phyloP scores from a whole-genome alignment of 1,140 invertebrate genomes.

The Hylyphantes graminicola region DNA sequence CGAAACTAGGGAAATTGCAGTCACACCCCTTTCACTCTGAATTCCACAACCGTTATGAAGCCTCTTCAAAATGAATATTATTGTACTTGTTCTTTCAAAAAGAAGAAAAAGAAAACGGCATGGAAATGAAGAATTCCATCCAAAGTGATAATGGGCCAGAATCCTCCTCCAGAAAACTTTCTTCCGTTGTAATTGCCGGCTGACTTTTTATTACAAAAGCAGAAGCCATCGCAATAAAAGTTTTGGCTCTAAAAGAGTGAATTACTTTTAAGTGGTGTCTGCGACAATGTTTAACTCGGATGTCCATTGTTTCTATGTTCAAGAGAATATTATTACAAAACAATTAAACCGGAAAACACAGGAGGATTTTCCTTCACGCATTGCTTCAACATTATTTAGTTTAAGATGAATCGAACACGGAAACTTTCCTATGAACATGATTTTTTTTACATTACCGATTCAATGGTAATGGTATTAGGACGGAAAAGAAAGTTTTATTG shows the following conservation, averaged over 20 bases:
- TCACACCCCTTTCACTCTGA: conserved; percentile 22
- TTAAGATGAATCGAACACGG: too few relatives aligned
- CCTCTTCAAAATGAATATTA: conserved; percentile 38
- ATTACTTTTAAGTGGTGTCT: conserved; percentile 34
- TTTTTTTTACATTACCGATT: too few relatives aligned
- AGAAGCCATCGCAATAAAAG: not conserved
- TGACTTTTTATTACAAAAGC: not conserved
- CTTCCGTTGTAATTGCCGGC: conserved; percentile 27
- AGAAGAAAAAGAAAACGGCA: not conserved
- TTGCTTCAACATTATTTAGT: too few relatives aligned
- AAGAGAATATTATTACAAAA: not conserved
- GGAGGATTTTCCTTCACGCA: too few relatives aligned
- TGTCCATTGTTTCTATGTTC: not conserved
- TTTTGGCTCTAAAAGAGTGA: conserved; percentile 23
- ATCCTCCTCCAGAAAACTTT: conserved; percentile 38
- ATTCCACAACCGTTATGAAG: conserved; percentile 44
- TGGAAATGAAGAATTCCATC: conserved; percentile 52
- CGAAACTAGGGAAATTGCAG: conserved; percentile 9
- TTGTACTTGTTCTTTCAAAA: conserved; percentile 3
- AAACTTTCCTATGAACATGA: too few relatives aligned
- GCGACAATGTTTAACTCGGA: not conserved
- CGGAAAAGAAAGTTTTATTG: too few relatives aligned
- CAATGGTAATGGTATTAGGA: too few relatives aligned
- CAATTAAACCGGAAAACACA: too few relatives aligned
- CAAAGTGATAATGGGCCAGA: conserved; percentile 26